phyloP scores from a whole-genome alignment of 2,888 invertebrate genomes.

The Galerucella calmariensis region DNA sequence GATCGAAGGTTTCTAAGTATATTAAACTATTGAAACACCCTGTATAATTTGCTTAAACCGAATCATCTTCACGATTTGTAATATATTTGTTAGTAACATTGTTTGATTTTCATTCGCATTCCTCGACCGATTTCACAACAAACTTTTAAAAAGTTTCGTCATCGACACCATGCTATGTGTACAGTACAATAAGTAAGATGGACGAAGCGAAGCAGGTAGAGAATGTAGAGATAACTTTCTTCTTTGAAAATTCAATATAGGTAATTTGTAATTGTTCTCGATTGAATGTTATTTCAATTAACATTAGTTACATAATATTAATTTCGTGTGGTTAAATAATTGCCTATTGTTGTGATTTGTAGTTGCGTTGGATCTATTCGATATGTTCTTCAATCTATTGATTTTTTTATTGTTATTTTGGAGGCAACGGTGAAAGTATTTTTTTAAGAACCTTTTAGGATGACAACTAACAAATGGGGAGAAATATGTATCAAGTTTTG shows the following conservation, averaged over 20 bases:
- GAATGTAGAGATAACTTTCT: conserved; percentile 22
- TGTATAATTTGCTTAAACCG: background rate
- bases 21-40: background rate
- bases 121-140: conserved; percentile 4
- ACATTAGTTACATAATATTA: conserved; percentile 30
- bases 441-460: no score
- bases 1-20: no score
- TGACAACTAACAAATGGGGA: no score
- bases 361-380: background rate
- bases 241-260: conserved; percentile 36
- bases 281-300: conserved; percentile 36
- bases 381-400: no score
- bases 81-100: conserved; percentile 9
- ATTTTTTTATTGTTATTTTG: no score
- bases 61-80: background rate
- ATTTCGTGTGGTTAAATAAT: conserved; percentile 27
- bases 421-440: no score
- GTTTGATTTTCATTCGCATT: conserved; percentile 16
- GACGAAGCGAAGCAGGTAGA: conserved; percentile 8
- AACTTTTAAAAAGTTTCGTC: conserved; percentile 12
- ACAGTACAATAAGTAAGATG: background rate
- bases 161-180: background rate
- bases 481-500: no score
- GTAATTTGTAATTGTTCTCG: conserved; percentile 38
- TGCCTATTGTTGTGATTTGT: background rate